These are phyloP conservation scores for Ardeotis arabs DNA, from an alignment of 2,113 vertebrate genomes.

Conservation along the genomic window DNA sequence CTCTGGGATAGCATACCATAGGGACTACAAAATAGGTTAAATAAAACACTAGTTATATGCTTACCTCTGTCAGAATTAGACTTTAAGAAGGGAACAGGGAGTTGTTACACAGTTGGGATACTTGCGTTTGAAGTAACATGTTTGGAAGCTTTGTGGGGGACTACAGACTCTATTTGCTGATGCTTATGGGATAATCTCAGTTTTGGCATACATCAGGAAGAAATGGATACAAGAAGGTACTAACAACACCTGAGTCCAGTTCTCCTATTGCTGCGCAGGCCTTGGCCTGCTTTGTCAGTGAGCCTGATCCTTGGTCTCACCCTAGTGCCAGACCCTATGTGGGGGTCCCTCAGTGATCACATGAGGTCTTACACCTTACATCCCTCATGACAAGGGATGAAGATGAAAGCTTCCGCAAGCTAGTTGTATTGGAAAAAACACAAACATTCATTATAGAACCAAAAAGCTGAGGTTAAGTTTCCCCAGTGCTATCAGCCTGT, in stretches of 20 bases:
- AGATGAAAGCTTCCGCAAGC: neutral
- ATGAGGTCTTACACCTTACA: neutral
- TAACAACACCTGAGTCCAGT: neutral
- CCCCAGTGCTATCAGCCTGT: rapidly evolving
- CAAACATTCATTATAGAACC: neutral
- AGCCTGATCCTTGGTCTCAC: neutral
- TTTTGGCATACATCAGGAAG: neutral
- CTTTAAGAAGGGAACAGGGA: neutral
- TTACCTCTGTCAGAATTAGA: neutral
- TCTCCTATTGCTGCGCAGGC: neutral
- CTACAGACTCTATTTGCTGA: neutral
- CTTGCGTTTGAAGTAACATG: neutral
- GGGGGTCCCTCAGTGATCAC: neutral
- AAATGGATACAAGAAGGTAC: neutral
- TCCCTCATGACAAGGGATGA: neutral
- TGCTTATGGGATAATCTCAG: rapidly evolving
- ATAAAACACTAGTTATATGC: neutral
- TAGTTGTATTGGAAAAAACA: neutral
- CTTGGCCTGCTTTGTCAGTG: neutral
- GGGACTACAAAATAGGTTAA: neutral
- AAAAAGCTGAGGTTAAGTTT: neutral
- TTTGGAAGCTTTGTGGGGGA: neutral
- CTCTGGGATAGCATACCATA: neutral
- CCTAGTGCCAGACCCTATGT: neutral
- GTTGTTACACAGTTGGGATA: neutral